Conservation (phyloP, 2,113 vertebrate genomes). For the Bubo bubo region DNA sequence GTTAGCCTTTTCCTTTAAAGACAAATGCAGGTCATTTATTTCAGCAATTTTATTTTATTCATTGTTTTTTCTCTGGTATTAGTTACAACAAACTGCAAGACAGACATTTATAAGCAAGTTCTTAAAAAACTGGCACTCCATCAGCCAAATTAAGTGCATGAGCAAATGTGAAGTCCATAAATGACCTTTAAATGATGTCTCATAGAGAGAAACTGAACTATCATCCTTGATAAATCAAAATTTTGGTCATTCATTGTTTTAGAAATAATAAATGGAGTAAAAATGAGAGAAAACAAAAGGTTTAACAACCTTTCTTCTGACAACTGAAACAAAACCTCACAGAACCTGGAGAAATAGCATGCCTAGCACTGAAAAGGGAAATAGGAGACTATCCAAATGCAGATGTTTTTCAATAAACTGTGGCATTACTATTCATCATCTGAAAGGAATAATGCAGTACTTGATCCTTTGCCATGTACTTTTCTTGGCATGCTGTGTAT, state of each 20-base stretch:
- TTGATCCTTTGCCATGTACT: background rate
- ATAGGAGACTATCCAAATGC: background rate
- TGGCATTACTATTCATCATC: background rate
- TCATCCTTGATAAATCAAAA: background rate
- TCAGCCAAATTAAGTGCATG: background rate
- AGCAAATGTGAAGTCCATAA: background rate
- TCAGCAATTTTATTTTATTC: background rate
- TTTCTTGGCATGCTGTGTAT: background rate
- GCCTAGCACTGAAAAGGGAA: background rate
- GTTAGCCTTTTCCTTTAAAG: background rate
- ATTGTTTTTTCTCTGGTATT: background rate
- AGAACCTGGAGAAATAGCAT: background rate
- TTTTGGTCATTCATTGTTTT: background rate
- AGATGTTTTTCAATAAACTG: background rate
- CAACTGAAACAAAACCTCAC: background rate
- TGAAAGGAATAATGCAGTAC: background rate
- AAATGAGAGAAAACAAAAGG: background rate
- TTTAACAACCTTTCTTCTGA: background rate
- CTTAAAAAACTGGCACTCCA: background rate
- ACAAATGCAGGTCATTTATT: background rate
- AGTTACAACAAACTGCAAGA: background rate
- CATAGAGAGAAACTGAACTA: background rate
- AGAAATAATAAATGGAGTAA: background rate
- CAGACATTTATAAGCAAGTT: background rate
- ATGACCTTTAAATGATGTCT: background rate